Evolutionary conservation across 1,140 invertebrate genomes (phyloP).

Genomic region (Conus ventricosus): DNA sequence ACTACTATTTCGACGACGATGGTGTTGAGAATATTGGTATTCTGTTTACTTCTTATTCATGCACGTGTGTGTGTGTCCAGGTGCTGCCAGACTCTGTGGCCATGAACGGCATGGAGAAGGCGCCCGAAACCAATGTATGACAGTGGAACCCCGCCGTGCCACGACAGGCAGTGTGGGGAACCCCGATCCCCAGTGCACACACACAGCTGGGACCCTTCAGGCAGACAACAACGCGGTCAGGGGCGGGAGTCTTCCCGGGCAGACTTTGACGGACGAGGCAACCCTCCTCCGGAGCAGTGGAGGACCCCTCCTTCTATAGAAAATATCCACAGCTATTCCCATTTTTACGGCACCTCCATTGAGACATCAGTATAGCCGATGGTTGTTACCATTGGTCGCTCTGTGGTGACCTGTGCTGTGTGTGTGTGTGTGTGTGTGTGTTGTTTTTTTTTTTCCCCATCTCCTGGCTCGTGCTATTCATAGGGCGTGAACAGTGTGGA

Average conservation of each 20-base stretch:
- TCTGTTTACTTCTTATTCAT: too few relatives aligned
- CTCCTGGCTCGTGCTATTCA: too few relatives aligned
- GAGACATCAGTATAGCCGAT: neutral
- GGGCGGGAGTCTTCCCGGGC: too few relatives aligned
- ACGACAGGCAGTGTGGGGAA: neutral
- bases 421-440: too few relatives aligned
- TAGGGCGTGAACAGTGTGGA: too few relatives aligned
- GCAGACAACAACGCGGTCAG: neutral
- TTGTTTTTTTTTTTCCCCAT: too few relatives aligned
- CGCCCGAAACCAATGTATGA: slow-evolving; percentile 34
- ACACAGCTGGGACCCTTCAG: neutral
- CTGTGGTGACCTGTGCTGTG: too few relatives aligned
- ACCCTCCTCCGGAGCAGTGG: neutral
- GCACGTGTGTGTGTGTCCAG: neutral
- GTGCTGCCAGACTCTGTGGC: slow-evolving; percentile 1
- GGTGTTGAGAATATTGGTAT: too few relatives aligned
- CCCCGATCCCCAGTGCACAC: neutral
- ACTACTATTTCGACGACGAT: too few relatives aligned
- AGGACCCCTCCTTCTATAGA: neutral
- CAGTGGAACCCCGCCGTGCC: slow-evolving; percentile 2
- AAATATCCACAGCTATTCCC: neutral
- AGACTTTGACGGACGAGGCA: too few relatives aligned
- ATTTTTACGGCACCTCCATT: neutral
- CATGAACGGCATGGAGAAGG: slow-evolving; percentile 33
- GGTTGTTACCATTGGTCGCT: too few relatives aligned